Evolutionary conservation across 1,140 invertebrate genomes (phyloP).

Genomic region (Ephestia elutella): DNA sequence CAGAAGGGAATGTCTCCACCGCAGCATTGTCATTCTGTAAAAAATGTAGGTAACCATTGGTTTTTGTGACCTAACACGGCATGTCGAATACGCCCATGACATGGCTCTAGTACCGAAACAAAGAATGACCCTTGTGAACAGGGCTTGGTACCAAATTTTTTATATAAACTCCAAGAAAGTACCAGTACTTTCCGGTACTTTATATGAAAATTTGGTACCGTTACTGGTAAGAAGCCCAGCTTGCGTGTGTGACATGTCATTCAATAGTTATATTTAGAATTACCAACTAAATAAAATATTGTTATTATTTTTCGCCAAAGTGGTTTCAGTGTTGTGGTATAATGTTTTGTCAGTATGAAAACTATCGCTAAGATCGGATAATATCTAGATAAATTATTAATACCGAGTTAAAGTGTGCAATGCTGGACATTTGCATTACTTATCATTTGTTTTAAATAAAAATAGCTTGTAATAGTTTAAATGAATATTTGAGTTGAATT

Average conservation of each 20-base stretch:
- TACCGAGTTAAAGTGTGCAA: constrained; percentile 67
- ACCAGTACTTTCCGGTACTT: too few relatives aligned
- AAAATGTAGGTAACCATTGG: not conserved
- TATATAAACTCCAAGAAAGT: too few relatives aligned
- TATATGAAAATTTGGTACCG: too few relatives aligned
- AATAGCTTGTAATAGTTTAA: constrained; percentile 74
- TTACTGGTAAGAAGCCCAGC: too few relatives aligned
- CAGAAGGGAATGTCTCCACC: not conserved
- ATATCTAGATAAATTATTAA: constrained; percentile 68
- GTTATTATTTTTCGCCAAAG: constrained; percentile 31
- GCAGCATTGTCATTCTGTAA: not conserved
- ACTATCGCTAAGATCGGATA: constrained; percentile 66
- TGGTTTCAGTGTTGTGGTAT: constrained; percentile 56
- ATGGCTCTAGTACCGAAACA: not conserved
- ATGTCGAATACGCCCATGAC: constrained; percentile 8
- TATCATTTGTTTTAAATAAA: constrained; percentile 68
- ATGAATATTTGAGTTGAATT: constrained; percentile 72
- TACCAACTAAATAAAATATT: constrained; percentile 19
- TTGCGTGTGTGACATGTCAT: constrained; percentile 51
- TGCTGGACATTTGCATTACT: constrained; percentile 73
- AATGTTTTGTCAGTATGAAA: constrained; percentile 58
- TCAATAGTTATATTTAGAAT: constrained; percentile 25
- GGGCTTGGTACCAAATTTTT: too few relatives aligned
- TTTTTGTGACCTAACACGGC: not conserved
- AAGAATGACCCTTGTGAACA: constrained; percentile 16